A percentile compares a stretch with the other conserved stretches of the same genome.
Conservation (phyloP, 2,797 vertebrate species). For the Gallinago solitaria region DNA sequence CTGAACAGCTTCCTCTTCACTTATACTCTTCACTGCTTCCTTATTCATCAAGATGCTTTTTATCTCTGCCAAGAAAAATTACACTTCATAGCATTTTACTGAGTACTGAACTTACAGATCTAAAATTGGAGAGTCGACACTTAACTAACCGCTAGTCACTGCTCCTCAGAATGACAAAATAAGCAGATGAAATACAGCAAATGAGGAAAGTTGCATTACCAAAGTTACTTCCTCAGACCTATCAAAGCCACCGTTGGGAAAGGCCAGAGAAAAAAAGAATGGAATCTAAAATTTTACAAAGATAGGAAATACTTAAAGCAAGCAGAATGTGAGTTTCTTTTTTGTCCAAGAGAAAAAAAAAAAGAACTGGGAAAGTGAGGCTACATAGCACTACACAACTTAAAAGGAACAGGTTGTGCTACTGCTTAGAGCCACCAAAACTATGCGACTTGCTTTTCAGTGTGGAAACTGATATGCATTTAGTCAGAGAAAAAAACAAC, state of each 20-base stretch:
- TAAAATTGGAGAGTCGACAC: not conserved
- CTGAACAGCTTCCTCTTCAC: not conserved
- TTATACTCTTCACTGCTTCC: not conserved
- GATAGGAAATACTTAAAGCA: not conserved
- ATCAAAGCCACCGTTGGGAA: not conserved
- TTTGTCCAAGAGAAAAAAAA: not conserved
- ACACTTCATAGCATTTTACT: not conserved
- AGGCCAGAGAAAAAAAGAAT: not conserved
- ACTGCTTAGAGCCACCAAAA: not conserved
- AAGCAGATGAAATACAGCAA: constrained; percentile 2
- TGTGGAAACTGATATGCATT: not conserved
- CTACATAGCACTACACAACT: not conserved
- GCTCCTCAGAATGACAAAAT: not conserved
- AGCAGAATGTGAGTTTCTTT: not conserved
- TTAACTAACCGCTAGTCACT: not conserved
- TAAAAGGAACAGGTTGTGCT: not conserved
- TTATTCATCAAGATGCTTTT: not conserved
- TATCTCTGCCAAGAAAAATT: not conserved
- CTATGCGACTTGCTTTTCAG: not conserved
- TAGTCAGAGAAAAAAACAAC: not conserved
- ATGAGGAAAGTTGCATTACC: not conserved
- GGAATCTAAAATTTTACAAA: not conserved
- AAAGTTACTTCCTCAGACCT: not conserved
- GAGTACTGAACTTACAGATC: not conserved
- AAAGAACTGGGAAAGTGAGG: not conserved